Evolutionary conservation across 1,140 invertebrate species (phyloP), one percentile per base, ranked within the genome.

Genomic region (Globodera rostochiensis): DNA sequence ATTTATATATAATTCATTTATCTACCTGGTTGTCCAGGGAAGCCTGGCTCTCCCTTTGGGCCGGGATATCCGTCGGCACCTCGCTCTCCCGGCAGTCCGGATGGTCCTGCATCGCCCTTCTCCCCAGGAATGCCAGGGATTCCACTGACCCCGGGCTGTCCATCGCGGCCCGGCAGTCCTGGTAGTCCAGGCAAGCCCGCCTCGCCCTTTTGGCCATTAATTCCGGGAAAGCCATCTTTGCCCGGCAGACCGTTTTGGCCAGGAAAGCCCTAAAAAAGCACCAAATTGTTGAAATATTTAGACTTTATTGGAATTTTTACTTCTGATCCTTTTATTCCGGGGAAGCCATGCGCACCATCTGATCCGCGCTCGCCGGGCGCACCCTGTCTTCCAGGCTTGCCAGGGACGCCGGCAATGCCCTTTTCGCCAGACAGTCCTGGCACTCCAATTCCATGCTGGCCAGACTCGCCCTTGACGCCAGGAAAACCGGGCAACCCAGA

Each of bases 111-210:
- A 6, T 84, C 75, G 46, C 88, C 94, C 7, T 94, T 94, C 36
- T 93, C 92, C 13, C 94, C 94, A 47, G 94, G 93, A 77, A 94
- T 73, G 75, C 90, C 90, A 50, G 83, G 86, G 80, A 86, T 81
- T 77, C 57, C 57, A 15, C 9, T 15, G 15, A 15, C 11, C 5
- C 57, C 57, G 11, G 11, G 57, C 3, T 11, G 57, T 71, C 69
- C 69, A 45, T 36, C 25, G 6, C 7, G 13, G 21, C 90, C 86
- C n/a, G 86, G 82, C 9, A 80, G 70, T 79, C 87, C 86, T 50
- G 86, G 84, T 45, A 80, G 71, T 57, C 86, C 86, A 57, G 86
- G 82, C 53, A 87, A 60, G 66, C 87, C 87, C 50, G 74, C 49
- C 46, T 86, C 50, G 74, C 89, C 90, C 80, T 84, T 85, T 53